Evolutionary conservation across 2,888 invertebrate genomes (phyloP).

Genomic region (Ormyrus labotus): DNA sequence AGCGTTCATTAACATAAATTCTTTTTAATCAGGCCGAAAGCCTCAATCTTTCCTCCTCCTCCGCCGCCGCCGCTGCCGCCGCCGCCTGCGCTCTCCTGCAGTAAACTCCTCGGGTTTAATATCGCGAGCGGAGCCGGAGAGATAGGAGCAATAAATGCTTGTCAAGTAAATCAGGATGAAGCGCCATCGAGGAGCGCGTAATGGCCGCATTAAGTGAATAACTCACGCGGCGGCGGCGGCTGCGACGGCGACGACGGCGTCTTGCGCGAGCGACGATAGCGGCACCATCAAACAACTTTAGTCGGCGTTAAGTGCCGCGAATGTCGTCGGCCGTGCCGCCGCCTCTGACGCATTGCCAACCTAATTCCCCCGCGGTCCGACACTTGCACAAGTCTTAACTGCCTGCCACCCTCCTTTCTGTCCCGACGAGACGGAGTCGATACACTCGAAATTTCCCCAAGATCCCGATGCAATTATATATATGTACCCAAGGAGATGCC

Average conservation of each 20-base stretch:
- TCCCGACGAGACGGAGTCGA: not conserved
- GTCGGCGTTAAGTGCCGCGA: slow-evolving; percentile 68
- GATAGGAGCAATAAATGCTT: slow-evolving; percentile 73
- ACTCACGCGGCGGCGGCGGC: slow-evolving; percentile 65
- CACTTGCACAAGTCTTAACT: not conserved
- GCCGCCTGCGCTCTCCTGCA: slow-evolving; percentile 10
- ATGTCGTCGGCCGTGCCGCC: slow-evolving; percentile 54
- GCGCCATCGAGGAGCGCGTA: slow-evolving; percentile 73
- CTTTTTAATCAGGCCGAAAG: slow-evolving; percentile 44
- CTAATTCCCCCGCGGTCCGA: slow-evolving; percentile 62
- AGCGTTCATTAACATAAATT: slow-evolving; percentile 47
- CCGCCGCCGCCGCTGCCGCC: too few species aligned
- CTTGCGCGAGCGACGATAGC: slow-evolving; percentile 63
- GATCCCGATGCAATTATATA: too few species aligned
- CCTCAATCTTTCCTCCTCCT: not conserved
- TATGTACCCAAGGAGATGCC: too few species aligned
- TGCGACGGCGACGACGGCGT: too few species aligned
- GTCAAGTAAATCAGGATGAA: slow-evolving; percentile 75
- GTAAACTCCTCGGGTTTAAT: slow-evolving; percentile 61
- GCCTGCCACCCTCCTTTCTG: not conserved
- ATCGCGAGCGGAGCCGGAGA: slow-evolving; percentile 61
- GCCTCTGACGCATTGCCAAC: slow-evolving; percentile 69
- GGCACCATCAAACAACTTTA: slow-evolving; percentile 72
- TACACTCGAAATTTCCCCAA: too few species aligned
- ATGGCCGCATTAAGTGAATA: slow-evolving; percentile 75